phyloP scores from a whole-genome alignment of 2,113 vertebrate genomes.

The Hiodon tergisus region DNA sequence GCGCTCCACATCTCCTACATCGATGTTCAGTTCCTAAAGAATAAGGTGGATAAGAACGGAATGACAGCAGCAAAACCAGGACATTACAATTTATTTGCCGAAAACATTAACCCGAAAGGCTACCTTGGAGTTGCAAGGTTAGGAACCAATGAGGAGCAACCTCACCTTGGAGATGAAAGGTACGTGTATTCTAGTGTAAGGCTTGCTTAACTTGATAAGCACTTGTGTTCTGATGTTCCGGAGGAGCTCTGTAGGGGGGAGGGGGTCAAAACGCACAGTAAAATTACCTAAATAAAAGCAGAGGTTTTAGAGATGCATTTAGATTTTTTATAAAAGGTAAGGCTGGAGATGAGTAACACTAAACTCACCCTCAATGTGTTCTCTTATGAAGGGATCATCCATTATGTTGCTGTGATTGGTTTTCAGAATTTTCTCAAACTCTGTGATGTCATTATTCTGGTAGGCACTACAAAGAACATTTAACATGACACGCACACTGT shows the following conservation, averaged over 20 bases:
- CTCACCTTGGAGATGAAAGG: conserved; percentile 99
- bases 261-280: too few species aligned
- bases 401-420: conserved; percentile 99
- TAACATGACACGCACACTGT: not conserved
- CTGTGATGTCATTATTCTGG: conserved; percentile 99
- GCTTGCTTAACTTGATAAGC: conserved; percentile 99
- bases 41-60: conserved; percentile 1
- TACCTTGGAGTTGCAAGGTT: too few species aligned
- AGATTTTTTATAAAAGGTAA: not conserved
- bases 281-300: not conserved
- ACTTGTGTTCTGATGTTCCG: conserved; percentile 99
- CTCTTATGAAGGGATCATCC: conserved; percentile 98
- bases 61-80: conserved; percentile 13
- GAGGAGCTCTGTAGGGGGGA: conserved; percentile 78
- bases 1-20: conserved; percentile 97
- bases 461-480: conserved; percentile 79
- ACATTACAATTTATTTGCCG: not conserved
- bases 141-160: not conserved
- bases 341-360: not conserved
- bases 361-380: conserved; percentile 93
- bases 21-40: conserved; percentile 94
- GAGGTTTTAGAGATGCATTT: too few species aligned
- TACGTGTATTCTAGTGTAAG: conserved; percentile 99
- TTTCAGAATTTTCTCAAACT: conserved; percentile 99
- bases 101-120: not conserved